Percentiles rank a stretch among this genome's conserved stretches.
Conservation (phyloP, 2,797 vertebrate genomes). For the Coregonus ussuriensis region DNA sequence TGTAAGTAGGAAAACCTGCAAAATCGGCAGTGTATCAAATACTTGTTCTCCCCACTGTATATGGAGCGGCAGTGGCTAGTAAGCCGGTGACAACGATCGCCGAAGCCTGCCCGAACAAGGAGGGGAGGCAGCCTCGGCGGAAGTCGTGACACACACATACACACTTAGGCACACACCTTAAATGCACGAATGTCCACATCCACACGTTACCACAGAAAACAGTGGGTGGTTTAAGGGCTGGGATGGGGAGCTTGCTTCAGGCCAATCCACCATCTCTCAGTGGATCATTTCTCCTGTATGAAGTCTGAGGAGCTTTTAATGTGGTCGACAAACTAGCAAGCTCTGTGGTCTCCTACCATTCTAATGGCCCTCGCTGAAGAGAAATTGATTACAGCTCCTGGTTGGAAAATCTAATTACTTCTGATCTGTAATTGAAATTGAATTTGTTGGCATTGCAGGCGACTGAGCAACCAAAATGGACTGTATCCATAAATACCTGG, state of each 20-base stretch:
- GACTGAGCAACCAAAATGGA: constrained; percentile 39
- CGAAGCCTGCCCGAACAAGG: too few species aligned
- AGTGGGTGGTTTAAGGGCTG: constrained; percentile 63
- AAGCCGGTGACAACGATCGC: too few species aligned
- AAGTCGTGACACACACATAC: neutral
- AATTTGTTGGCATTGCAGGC: constrained; percentile 50
- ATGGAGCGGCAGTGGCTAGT: too few species aligned
- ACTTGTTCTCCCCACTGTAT: too few species aligned
- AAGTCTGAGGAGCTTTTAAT: constrained; percentile 44
- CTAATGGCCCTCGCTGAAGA: constrained; percentile 48
- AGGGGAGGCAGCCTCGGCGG: too few species aligned
- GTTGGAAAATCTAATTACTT: constrained; percentile 63
- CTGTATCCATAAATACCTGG: constrained; percentile 65
- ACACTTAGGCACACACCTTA: constrained; percentile 16
- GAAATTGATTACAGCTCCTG: constrained; percentile 63
- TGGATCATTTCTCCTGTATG: constrained; percentile 32
- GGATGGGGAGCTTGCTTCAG: constrained; percentile 44
- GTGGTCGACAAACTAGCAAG: constrained; percentile 65
- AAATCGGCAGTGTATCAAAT: too few species aligned
- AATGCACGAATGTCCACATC: constrained; percentile 60
- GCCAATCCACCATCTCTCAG: constrained; percentile 59
- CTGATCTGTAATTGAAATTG: constrained; percentile 62
- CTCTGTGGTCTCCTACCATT: constrained; percentile 62
- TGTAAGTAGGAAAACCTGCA: too few species aligned
- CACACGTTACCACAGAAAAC: constrained; percentile 55